Base-by-base conservation (phyloP, 2,113 vertebrate species). In the Cyrtonyx montezumae region DNA sequence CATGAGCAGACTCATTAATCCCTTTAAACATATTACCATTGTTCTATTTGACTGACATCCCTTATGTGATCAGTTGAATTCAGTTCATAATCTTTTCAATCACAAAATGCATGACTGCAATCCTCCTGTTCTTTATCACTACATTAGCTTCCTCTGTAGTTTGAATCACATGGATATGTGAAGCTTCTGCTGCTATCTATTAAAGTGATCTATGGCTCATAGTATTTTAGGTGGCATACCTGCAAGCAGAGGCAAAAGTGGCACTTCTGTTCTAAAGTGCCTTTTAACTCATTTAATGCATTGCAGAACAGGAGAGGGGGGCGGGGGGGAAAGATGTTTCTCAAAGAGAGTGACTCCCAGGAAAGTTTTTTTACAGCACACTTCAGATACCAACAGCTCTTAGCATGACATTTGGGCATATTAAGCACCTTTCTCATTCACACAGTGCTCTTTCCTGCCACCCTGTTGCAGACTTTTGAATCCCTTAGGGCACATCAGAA, bases 131-230 rank as follows among this genome's bases (percentile, higher is more conserved):
- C 74, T 62, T 59, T 94, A 87, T 13, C 79, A 85, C 79, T 76
- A 15, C 73, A 28, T 87, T 62, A 80, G 56, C 76, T 67, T 79
- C 34, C 79, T 91, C 79, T 90, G 65, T 95, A 90, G 84, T 89
- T 87, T 62, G 74, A 83, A 90, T 93, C 58, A 48, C 25, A 80
- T 94, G 69, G 76, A 86, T 83, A 86, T 93, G 77, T 78, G 63
- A 81, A 84, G 45, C 13, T 92, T 89, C 87, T 83, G 37, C 46
- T 77, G 23, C 58, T 87, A n/a, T 65, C 89, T 66, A 28, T 92
- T 79, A 48, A 84, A 84, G n/a, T 51, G 42, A 75, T 78, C 90
- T 90, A 81, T 40, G 37, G 32, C 32, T 91, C 56, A 43, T 43
- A 18, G 40, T 58, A 62, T 84, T 84, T 79, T 84, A 84, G 81